Base-by-base conservation (phyloP, 2,113 vertebrate species). In the Neolamprologus caudopunctatus region DNA sequence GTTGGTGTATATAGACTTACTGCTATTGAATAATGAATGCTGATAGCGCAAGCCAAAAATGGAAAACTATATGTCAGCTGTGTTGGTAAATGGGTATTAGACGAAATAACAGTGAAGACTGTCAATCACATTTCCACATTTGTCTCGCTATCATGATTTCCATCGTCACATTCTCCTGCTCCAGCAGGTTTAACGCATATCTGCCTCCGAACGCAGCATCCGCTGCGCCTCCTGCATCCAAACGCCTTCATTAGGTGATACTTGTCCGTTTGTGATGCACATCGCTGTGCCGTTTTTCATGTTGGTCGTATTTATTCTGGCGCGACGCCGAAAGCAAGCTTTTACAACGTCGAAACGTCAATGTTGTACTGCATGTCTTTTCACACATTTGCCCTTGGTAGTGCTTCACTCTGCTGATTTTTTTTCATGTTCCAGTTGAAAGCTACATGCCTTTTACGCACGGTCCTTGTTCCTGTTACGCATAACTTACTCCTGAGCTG, bases 1-100 rank as follows among this genome's bases (percentile, higher is more conserved):
- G 78, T 53, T 87, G 92, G 81, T 81, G 83, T 90, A 79, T 75
- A 33, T 85, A 81, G 84, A 93, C 81, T 58, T 84, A 83, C 83
- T 89, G 84, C 84, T 79, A 40, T 10, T 94, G 85, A 95, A 95
- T 95, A 87, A 95, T 95, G 92, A 55, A 95, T 94, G 88, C 33
- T 88, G 87, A 88, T 92, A 83, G 92, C 91, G 87, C 83, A 91
- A 24, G 85, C 45, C 54, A 91, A 73, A 91, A 73, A 87, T 61
- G 81, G 82, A 84, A 90, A 92, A 92, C 33, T 40, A 37, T 83
- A 87, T 88, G 26, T 86, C 79, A 54, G 53, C 79, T 91, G 53
- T 79, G 53, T 80, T 87, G 45, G 45, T 73, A 51, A 26, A 90
- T 68, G n/a, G 37, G 4, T 35, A 53, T 80, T 12, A 58, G 85